A percentile compares a stretch with the other conserved stretches of the same genome.
phyloP scores from a whole-genome alignment of 2,797 vertebrate genomes.

The Cuculus canorus region DNA sequence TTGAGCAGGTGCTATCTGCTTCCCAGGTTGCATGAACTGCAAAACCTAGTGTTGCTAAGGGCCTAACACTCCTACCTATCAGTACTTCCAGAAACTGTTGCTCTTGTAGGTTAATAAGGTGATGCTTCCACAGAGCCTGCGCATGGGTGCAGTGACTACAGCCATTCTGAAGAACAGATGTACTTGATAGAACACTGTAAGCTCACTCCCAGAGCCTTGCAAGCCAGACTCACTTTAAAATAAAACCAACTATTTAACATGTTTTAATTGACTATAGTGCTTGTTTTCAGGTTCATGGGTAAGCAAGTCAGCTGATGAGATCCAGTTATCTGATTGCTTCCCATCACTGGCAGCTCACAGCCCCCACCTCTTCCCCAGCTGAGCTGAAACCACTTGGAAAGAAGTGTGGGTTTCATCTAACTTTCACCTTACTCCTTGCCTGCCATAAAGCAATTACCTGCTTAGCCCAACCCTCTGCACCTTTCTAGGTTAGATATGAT shows the following conservation, averaged over 20 bases:
- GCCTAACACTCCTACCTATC: not conserved
- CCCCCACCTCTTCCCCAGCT: not conserved
- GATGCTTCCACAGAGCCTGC: not conserved
- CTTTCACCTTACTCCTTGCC: not conserved
- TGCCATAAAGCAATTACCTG: not conserved
- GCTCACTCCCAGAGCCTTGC: not conserved
- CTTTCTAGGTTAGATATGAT: not conserved
- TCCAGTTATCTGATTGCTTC: not conserved
- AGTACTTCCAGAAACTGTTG: not conserved
- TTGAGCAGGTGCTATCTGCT: not conserved
- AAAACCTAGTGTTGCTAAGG: not conserved
- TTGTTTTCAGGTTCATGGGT: not conserved
- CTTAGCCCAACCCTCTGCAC: not conserved
- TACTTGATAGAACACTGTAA: not conserved
- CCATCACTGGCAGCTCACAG: not conserved
- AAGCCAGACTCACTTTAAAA: not conserved
- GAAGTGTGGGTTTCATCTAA: not conserved
- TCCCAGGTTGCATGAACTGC: not conserved
- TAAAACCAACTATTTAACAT: not conserved
- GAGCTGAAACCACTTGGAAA: not conserved
- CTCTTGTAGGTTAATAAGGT: rapidly evolving
- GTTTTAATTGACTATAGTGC: not conserved
- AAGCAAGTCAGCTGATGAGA: not conserved
- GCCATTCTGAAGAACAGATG: not conserved
- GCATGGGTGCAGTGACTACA: rapidly evolving